Evolutionary conservation across 2,888 invertebrate species (phyloP).

Genomic region (Catotricha subobsoleta): DNA sequence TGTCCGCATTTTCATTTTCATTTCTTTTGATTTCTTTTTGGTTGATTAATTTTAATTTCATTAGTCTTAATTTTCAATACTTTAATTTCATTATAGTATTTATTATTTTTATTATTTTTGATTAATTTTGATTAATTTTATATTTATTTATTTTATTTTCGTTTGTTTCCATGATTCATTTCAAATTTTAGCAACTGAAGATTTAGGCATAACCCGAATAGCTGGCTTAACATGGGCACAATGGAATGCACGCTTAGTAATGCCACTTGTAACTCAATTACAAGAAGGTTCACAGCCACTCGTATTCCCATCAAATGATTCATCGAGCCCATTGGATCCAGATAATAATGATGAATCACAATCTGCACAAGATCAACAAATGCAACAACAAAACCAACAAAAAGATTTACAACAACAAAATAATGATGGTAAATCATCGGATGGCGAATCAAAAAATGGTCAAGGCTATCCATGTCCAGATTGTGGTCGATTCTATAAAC

Average conservation of each 20-base stretch:
- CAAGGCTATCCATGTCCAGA: conserved; percentile 57
- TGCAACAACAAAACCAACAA: background rate
- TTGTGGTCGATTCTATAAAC: conserved; percentile 70
- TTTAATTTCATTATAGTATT: too few relatives aligned
- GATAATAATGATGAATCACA: conserved; percentile 19
- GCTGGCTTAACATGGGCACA: conserved; percentile 51
- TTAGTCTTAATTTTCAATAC: too few relatives aligned
- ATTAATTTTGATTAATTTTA: conserved; percentile 3
- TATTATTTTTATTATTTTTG: background rate
- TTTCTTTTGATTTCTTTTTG: too few relatives aligned
- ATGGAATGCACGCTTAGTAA: conserved; percentile 57
- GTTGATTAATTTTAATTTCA: too few relatives aligned
- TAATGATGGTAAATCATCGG: conserved; percentile 9
- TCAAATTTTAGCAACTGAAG: conserved; percentile 34
- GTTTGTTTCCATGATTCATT: background rate
- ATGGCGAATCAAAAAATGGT: conserved; percentile 19
- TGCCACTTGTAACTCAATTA: conserved; percentile 44
- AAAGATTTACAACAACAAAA: background rate
- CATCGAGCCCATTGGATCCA: conserved; percentile 17
- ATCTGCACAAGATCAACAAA: background rate
- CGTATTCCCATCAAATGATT: conserved; percentile 26
- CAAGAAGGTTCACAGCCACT: conserved; percentile 33
- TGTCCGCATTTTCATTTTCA: too few relatives aligned
- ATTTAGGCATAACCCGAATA: conserved; percentile 54
- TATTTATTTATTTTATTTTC: background rate